phyloP scores from a whole-genome alignment of 2,888 invertebrate genomes.

The Polyommatus iphigenia region DNA sequence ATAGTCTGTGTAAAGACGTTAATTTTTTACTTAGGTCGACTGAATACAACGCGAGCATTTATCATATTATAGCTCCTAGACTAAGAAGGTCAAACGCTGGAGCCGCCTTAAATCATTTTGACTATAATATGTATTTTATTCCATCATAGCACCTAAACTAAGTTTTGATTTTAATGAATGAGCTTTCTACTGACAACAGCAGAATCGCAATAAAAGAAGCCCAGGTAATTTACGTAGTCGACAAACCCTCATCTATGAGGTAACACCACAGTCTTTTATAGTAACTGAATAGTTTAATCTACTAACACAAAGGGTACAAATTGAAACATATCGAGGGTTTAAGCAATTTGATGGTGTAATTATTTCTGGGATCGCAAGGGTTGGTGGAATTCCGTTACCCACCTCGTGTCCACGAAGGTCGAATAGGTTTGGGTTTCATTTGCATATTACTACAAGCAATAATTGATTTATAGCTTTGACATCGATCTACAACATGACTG shows the following conservation, averaged over 20 bases:
- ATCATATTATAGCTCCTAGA: too few species aligned
- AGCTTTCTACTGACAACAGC: background rate
- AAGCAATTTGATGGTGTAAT: constrained; percentile 15
- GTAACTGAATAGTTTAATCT: background rate
- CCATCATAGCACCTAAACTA: background rate
- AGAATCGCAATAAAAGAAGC: background rate
- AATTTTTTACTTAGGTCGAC: too few species aligned
- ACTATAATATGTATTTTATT: too few species aligned
- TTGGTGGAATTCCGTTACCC: background rate
- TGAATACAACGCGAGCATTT: too few species aligned
- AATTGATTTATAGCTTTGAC: background rate
- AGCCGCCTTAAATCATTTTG: too few species aligned
- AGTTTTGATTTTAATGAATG: too few species aligned
- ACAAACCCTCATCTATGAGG: background rate
- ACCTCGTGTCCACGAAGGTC: background rate
- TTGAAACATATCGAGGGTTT: constrained; percentile 9
- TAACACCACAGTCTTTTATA: background rate
- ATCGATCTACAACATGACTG: background rate
- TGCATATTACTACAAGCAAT: background rate
- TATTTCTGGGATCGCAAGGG: constrained; percentile 8
- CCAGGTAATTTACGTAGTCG: background rate
- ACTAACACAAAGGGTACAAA: background rate
- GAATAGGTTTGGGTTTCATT: background rate
- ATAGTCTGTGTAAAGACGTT: too few species aligned
- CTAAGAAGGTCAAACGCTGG: too few species aligned